Evolutionary conservation across 2,797 vertebrate genomes (phyloP).

Genomic region (Luscinia luscinia): DNA sequence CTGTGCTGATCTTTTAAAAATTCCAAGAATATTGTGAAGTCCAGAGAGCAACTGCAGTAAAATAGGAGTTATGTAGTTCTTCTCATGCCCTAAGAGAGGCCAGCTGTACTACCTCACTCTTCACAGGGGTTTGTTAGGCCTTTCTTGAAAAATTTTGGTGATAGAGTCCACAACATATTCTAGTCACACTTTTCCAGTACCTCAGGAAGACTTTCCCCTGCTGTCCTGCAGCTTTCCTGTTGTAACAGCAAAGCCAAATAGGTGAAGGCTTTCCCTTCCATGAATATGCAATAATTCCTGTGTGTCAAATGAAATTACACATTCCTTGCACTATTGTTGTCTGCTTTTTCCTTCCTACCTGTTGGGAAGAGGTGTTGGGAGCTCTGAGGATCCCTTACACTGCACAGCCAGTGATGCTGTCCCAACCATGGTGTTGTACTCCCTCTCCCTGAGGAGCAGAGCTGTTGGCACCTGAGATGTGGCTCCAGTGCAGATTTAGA

Average conservation of each 20-base stretch:
- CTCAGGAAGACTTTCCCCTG: background rate
- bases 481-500: background rate
- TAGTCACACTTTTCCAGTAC: background rate
- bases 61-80: background rate
- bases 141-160: background rate
- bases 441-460: background rate
- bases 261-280: background rate
- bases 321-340: background rate
- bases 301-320: background rate
- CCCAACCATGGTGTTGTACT: rapidly evolving
- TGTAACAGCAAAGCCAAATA: background rate
- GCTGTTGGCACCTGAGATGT: background rate
- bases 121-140: background rate
- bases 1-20: background rate
- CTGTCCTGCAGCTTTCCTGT: background rate
- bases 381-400: background rate
- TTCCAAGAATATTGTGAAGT: background rate
- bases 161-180: background rate
- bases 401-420: background rate
- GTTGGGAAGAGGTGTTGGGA: background rate
- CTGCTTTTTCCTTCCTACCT: background rate
- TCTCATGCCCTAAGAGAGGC: background rate
- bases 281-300: background rate
- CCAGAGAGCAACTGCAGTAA: background rate
- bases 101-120: background rate